Conservation (phyloP, 1,140 invertebrate species). For the Habropoda laboriosa region DNA sequence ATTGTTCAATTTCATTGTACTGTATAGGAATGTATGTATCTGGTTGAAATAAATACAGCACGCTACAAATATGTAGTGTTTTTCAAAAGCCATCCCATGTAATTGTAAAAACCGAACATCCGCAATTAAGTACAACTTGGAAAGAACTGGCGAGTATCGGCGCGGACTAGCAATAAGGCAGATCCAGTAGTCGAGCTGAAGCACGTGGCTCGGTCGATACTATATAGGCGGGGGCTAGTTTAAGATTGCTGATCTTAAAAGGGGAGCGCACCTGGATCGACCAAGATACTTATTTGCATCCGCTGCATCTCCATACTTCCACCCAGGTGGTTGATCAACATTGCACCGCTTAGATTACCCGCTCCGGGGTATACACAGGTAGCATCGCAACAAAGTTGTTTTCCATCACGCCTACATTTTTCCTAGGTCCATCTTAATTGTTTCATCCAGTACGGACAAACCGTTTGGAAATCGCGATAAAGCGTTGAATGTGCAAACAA, state of each 20-base stretch:
- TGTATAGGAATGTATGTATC: too few relatives aligned
- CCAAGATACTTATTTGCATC: constrained; percentile 60
- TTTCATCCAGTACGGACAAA: neutral
- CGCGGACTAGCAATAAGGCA: constrained; percentile 24
- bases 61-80: neutral
- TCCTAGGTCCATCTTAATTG: constrained; percentile 11
- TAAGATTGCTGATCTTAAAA: constrained; percentile 64
- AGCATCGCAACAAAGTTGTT: constrained; percentile 30
- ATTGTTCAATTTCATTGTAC: too few relatives aligned
- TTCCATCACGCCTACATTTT: constrained; percentile 2
- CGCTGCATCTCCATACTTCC: constrained; percentile 38
- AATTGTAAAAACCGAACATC: neutral
- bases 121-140: neutral
- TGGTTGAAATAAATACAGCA: too few relatives aligned
- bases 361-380: constrained; percentile 1
- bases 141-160: neutral
- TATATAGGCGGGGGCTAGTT: constrained; percentile 45
- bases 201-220: constrained; percentile 39
- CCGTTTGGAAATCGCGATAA: too few relatives aligned
- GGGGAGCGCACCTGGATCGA: constrained; percentile 57
- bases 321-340: constrained; percentile 37
- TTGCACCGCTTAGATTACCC: constrained; percentile 22
- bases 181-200: neutral
- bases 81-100: neutral
- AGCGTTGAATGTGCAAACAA: neutral